These are phyloP conservation scores for Syngnathus floridae DNA, from an alignment of 2,113 vertebrate genomes.

Conservation along the genomic window DNA sequence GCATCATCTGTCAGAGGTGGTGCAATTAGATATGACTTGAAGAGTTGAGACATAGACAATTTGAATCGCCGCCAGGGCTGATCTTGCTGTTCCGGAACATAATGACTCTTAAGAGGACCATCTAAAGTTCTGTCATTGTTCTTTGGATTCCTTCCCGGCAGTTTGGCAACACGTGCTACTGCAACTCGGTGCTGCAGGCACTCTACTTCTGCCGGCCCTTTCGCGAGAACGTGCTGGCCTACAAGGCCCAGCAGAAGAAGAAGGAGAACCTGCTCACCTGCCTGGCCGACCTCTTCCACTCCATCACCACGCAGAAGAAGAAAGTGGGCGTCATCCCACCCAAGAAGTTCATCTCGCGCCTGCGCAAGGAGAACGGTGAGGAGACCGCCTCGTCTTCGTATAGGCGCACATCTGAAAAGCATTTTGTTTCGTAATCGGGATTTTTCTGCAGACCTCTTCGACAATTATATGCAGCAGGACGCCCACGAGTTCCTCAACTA, in stretches of 20 bases:
- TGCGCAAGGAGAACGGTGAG: slow-evolving; percentile 95
- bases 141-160: slow-evolving; percentile 48
- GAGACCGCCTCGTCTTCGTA: neutral
- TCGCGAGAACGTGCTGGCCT: slow-evolving; percentile 93
- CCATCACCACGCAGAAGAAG: slow-evolving; percentile 97
- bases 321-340: slow-evolving; percentile 98
- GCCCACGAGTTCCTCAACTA: slow-evolving; percentile 98
- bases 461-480: slow-evolving; percentile 99
- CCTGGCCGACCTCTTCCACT: slow-evolving; percentile 96
- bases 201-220: slow-evolving; percentile 95
- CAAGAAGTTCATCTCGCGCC: slow-evolving; percentile 96
- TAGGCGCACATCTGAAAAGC: neutral
- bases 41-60: neutral
- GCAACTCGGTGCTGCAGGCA: slow-evolving; percentile 96
- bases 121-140: neutral
- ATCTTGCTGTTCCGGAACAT: neutral
- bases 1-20: neutral
- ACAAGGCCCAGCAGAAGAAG: slow-evolving; percentile 97
- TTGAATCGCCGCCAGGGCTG: neutral
- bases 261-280: slow-evolving; percentile 96
- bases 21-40: neutral
- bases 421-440: neutral
- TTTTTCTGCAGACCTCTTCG: slow-evolving; percentile 83
- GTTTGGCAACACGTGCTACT: slow-evolving; percentile 99
- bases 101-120: neutral